phyloP scores from a whole-genome alignment of 2,113 vertebrate genomes.

The human (Homo sapiens) region DNA sequence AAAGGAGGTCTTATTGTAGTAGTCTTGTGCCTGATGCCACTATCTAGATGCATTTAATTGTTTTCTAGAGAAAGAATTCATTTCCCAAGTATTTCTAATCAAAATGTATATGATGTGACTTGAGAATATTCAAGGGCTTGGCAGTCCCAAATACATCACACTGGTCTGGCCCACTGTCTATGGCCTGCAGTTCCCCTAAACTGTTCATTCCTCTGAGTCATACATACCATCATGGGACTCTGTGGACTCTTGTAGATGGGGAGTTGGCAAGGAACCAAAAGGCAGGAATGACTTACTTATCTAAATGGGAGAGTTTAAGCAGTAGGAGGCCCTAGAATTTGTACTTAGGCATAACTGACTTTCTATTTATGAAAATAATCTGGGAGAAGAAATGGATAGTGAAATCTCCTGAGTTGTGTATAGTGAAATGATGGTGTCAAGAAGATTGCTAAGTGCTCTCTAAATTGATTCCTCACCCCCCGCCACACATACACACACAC shows the following conservation, averaged over 20 bases:
- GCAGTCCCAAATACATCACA: neutral
- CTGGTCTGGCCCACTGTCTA: neutral
- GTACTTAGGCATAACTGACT: neutral
- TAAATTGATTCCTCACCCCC: neutral
- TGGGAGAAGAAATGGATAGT: neutral
- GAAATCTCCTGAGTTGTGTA: neutral
- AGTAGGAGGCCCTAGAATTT: neutral
- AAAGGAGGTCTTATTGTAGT: neutral
- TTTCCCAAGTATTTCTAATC: conserved; percentile 3
- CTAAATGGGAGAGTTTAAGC: neutral
- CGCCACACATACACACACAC: too few species aligned
- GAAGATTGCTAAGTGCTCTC: neutral
- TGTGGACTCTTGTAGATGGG: neutral
- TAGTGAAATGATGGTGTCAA: neutral
- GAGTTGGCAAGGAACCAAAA: neutral
- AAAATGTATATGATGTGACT: neutral
- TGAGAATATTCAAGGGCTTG: neutral
- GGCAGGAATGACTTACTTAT: neutral
- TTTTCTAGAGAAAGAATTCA: neutral
- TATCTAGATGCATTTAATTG: conserved; percentile 3
- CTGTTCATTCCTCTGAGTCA: neutral
- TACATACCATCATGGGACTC: neutral
- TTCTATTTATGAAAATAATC: neutral
- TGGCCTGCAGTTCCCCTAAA: neutral
- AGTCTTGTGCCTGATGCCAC: neutral